A percentile compares a stretch with the other conserved stretches of the same genome.
phyloP scores from a whole-genome alignment of 2,888 invertebrate species.

The Lepidonotus clava region DNA sequence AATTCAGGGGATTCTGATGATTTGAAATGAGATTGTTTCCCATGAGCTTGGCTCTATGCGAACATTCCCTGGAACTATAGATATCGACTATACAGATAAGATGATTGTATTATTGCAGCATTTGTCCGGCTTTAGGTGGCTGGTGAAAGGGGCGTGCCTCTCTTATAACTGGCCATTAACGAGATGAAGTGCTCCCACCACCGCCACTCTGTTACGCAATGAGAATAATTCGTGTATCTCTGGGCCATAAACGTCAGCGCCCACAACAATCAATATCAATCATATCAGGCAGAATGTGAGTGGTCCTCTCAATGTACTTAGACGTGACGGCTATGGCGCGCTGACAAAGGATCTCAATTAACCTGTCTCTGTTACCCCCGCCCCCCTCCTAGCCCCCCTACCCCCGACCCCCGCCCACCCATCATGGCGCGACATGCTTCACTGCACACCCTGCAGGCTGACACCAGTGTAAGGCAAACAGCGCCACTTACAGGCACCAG shows the following conservation, averaged over 20 bases:
- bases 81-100: too few species aligned
- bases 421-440: conserved; percentile 3
- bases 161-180: neutral
- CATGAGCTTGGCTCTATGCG: too few species aligned
- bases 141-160: too few species aligned
- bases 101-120: too few species aligned
- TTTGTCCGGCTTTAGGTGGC: too few species aligned
- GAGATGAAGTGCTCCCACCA: neutral
- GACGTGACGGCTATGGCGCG: neutral
- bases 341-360: conserved; percentile 16
- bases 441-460: neutral
- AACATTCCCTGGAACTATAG: too few species aligned
- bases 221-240: neutral
- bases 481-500: conserved; percentile 28
- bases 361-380: neutral
- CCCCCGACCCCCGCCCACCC: neutral
- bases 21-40: too few species aligned
- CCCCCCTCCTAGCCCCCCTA: neutral
- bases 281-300: conserved; percentile 5
- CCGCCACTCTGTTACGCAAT: neutral
- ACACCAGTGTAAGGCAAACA: neutral
- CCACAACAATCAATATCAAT: conserved; percentile 10
- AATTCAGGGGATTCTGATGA: too few species aligned
- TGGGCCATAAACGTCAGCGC: conserved; percentile 6
- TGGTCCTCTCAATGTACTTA: neutral